Evolutionary conservation across 2,113 vertebrate species (phyloP).

Genomic region (Syngnathoides biaculeatus): DNA sequence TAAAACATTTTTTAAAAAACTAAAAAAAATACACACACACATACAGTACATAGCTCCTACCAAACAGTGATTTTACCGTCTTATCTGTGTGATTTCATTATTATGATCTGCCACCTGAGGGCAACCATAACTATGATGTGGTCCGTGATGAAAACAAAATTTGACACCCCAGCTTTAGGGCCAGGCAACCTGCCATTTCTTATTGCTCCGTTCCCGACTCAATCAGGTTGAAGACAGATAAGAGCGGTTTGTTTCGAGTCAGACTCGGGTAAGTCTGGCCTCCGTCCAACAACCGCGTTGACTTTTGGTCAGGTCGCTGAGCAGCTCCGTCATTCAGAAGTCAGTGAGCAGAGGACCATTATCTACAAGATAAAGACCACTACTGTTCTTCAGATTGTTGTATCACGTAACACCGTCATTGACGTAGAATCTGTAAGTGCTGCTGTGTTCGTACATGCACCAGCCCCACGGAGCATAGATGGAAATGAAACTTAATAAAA

Average conservation of each 20-base stretch:
- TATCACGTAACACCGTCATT: background rate
- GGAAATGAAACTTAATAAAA: background rate
- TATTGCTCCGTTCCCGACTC: conserved; percentile 3
- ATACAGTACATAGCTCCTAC: background rate
- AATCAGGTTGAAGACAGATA: conserved; percentile 1
- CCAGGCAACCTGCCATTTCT: conserved; percentile 10
- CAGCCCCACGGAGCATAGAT: background rate
- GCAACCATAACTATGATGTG: background rate
- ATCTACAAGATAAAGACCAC: background rate
- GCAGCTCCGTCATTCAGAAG: conserved; percentile 1
- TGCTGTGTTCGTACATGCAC: conserved; percentile 1
- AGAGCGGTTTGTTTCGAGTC: conserved; percentile 2
- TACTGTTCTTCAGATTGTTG: background rate
- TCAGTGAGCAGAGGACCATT: conserved; percentile 23
- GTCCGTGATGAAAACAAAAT: background rate
- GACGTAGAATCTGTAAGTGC: background rate
- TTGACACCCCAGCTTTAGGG: background rate
- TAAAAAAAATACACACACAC: too few species aligned
- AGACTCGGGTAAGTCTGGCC: background rate
- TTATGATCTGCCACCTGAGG: background rate
- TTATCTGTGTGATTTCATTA: background rate
- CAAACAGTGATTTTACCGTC: background rate
- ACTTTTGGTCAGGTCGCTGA: conserved; percentile 19
- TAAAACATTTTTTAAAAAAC: too few species aligned
- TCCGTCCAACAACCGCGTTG: background rate